Conservation (phyloP, 1,140 invertebrate genomes). For the Bombus sylvicola region DNA sequence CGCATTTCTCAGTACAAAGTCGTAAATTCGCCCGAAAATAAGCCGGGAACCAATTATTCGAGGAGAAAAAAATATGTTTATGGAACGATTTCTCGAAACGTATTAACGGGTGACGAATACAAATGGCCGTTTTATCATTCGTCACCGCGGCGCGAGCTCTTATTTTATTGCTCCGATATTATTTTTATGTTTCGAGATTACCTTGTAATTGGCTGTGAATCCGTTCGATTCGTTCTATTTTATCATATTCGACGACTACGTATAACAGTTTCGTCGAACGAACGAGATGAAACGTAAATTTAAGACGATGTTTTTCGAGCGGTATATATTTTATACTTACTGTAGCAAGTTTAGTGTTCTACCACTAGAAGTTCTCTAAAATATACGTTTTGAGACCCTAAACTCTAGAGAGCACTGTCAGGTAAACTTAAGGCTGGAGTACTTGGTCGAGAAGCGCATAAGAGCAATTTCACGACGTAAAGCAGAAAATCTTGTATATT, state of each 20-base stretch:
- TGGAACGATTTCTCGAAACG: slow-evolving; percentile 18
- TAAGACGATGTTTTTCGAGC: background rate
- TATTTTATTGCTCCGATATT: background rate
- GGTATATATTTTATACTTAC: slow-evolving; percentile 13
- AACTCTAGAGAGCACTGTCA: slow-evolving; percentile 50
- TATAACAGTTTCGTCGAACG: too few relatives aligned
- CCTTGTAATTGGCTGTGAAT: background rate
- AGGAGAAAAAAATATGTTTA: slow-evolving; percentile 5
- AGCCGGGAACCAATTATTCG: background rate
- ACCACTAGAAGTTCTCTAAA: slow-evolving; percentile 52
- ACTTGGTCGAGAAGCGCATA: slow-evolving; percentile 48
- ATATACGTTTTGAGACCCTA: slow-evolving; percentile 55
- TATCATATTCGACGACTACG: background rate
- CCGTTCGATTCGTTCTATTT: background rate
- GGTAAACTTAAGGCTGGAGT: slow-evolving; percentile 53
- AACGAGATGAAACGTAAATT: background rate
- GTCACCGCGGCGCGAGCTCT: background rate
- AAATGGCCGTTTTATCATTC: background rate
- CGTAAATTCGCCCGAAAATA: slow-evolving; percentile 16
- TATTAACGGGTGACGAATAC: slow-evolving; percentile 26
- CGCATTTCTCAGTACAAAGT: slow-evolving; percentile 1
- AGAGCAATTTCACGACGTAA: slow-evolving; percentile 54
- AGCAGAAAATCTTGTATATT: slow-evolving; percentile 57
- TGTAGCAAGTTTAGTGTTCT: slow-evolving; percentile 43
- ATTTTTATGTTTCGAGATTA: background rate